Percentiles rank a stretch among this genome's conserved stretches.
phyloP scores from a whole-genome alignment of 2,888 invertebrate species.

The Bombyx huttoni region DNA sequence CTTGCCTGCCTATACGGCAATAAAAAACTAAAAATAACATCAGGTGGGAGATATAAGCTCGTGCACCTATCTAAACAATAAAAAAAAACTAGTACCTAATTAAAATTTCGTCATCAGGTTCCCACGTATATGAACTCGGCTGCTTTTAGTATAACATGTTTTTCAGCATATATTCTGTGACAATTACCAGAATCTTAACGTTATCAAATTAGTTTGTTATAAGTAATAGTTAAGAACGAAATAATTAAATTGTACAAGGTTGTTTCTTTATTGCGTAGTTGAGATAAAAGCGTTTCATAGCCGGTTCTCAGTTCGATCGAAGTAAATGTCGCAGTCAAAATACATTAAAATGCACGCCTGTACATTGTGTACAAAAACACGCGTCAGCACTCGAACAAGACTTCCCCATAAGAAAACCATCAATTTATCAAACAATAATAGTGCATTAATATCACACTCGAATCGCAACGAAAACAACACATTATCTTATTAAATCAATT shows the following conservation, averaged over 20 bases:
- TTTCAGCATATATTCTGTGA: neutral
- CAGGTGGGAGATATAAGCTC: no score
- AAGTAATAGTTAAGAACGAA: slow-evolving; percentile 7
- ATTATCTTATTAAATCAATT: neutral
- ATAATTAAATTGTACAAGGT: slow-evolving; percentile 15
- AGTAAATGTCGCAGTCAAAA: slow-evolving; percentile 10
- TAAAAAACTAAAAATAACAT: no score
- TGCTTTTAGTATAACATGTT: neutral
- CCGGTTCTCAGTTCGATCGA: slow-evolving; percentile 2
- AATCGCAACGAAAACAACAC: neutral
- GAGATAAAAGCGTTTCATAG: neutral
- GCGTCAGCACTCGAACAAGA: neutral
- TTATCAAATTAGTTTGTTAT: neutral
- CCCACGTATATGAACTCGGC: no score
- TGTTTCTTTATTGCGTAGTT: slow-evolving; percentile 14
- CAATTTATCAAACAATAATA: neutral
- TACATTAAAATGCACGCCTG: neutral
- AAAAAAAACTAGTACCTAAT: no score
- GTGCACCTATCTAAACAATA: no score
- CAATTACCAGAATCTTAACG: neutral
- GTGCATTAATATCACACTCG: neutral
- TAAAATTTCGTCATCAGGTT: no score
- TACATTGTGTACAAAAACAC: no score
- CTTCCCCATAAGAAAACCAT: neutral
- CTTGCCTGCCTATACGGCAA: no score